Base-by-base conservation (phyloP, 1,140 invertebrate genomes). In the Nilaparvata lugens region DNA sequence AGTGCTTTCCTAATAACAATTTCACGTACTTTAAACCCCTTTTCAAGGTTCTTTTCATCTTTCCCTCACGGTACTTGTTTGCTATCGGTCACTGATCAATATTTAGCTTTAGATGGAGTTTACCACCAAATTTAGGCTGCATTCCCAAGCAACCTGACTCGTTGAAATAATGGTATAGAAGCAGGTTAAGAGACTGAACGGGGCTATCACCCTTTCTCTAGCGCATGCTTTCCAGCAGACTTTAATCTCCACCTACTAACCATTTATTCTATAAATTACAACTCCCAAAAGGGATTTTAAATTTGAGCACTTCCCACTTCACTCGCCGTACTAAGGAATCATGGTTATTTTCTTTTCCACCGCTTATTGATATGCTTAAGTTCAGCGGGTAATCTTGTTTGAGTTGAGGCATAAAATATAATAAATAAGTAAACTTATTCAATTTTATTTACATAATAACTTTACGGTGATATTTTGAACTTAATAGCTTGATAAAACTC, bases 321-420 rank as follows among this genome's bases (percentile, higher is more conserved):
- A 82, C 84, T 89, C 86, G 86, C 87, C 80, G 84, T 90, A 91
- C 86, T 89, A 76, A 76, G 84, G 84, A 89, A 91, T 89, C 85
- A 83, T 83, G 66, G 84, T 91, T 89, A 85, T 84, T 90, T 91
- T 90, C 83, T 89, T 90, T 91, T 91, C 87, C 87, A 89, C 84
- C 85, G 85, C 86, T 88, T 86, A 89, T 70, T 89, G 79, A 89
- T 89, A 89, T 90, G 88, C 85, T 88, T 88, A 87, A 88, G 79
- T 87, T 87, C 80, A 79, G 85, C 81, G 84, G 84, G 84, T 87
- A 79, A 70, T 85, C 85, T 78, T 77, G 75, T 76, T 79, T 83
- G 80, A 82, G 75, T 76, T 81, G 81, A 84, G 83, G n/a, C n/a
- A n/a, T n/a, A n/a, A n/a, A n/a, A n/a, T n/a, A n/a, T n/a, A n/a